phyloP scores from a whole-genome alignment of 2,113 vertebrate species.

The Myiagra hebetior region DNA sequence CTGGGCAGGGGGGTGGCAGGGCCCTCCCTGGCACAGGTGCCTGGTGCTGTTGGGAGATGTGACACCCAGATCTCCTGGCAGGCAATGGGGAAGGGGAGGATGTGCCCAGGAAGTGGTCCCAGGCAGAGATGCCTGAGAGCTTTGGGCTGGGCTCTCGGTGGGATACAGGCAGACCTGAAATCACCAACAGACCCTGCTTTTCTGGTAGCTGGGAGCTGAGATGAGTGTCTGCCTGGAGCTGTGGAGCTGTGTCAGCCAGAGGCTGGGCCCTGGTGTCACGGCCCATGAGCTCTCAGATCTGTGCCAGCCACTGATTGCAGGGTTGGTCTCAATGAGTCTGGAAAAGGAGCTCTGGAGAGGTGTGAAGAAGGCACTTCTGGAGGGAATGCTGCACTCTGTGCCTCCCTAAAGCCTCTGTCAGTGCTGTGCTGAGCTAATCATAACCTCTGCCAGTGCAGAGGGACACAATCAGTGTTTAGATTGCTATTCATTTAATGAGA shows the following conservation, averaged over 20 bases:
- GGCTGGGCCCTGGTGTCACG: neutral
- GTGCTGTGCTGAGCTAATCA: neutral
- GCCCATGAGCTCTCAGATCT: neutral
- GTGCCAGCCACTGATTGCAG: neutral
- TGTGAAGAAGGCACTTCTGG: neutral
- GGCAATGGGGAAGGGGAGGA: neutral
- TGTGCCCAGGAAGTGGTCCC: neutral
- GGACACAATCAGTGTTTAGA: neutral
- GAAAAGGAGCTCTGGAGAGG: too few relatives aligned
- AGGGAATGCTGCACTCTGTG: neutral
- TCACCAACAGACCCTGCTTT: neutral
- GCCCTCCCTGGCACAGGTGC: neutral
- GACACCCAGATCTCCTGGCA: neutral
- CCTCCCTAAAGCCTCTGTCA: neutral
- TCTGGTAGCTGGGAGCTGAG: neutral
- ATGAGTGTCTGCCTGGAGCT: neutral
- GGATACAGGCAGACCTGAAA: neutral
- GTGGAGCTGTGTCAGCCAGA: neutral
- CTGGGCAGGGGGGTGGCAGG: fast-evolving
- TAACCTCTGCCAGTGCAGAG: neutral
- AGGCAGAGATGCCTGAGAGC: neutral
- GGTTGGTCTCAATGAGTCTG: neutral
- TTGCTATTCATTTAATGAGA: neutral
- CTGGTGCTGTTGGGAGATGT: fast-evolving
- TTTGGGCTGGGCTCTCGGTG: fast-evolving